phyloP scores from a whole-genome alignment of 2,888 invertebrate genomes.

The Agrochola lychnidis region DNA sequence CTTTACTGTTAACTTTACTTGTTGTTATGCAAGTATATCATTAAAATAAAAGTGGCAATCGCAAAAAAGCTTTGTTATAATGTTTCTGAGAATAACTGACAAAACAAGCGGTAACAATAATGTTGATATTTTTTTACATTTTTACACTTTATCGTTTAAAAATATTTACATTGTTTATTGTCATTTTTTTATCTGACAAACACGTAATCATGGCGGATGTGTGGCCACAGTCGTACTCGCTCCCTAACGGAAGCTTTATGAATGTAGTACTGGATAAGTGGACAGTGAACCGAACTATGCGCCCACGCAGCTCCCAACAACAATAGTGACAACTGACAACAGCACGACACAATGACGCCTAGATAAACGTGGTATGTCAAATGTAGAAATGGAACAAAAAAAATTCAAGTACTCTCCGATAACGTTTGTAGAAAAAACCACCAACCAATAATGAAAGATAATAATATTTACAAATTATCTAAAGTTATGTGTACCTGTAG shows the following conservation, averaged over 20 bases:
- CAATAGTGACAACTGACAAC: constrained; percentile 33
- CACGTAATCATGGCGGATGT: constrained; percentile 82
- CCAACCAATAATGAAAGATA: background rate
- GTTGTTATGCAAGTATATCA: constrained; percentile 3
- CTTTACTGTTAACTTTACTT: background rate
- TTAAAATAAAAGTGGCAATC: background rate
- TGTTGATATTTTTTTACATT: constrained; percentile 11
- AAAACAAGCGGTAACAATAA: constrained; percentile 14
- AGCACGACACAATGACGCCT: constrained; percentile 53
- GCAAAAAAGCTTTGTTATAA: background rate
- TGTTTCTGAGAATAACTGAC: constrained; percentile 33
- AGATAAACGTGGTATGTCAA: constrained; percentile 37
- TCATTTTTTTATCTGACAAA: constrained; percentile 63
- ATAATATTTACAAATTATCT: background rate
- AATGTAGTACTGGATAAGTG: constrained; percentile 83
- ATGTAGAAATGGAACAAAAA: constrained; percentile 29
- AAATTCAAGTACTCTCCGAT: background rate
- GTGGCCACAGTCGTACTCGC: constrained; percentile 72
- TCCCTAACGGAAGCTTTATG: constrained; percentile 78
- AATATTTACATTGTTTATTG: constrained; percentile 51
- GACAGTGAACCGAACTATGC: constrained; percentile 80
- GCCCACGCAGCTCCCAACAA: constrained; percentile 69
- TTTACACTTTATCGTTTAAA: constrained; percentile 48
- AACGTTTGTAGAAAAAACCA: background rate
- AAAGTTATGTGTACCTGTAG: background rate